Percentiles rank a stretch among this genome's conserved stretches.
phyloP scores from a whole-genome alignment of 1,140 invertebrate genomes.

The Aporrectodea caliginosa region DNA sequence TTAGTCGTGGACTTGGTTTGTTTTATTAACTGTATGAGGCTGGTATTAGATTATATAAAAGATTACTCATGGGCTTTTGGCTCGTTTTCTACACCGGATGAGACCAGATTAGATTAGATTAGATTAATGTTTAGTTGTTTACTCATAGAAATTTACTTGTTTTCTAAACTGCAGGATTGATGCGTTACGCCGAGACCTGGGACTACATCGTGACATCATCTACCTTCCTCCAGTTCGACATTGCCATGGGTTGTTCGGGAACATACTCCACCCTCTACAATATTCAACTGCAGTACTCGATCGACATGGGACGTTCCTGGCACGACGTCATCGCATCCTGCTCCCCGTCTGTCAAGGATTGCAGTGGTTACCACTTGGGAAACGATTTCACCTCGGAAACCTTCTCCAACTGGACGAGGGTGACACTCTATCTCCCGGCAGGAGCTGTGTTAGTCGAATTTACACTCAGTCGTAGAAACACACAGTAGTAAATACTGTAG shows the following conservation, averaged over 20 bases:
- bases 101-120: too few relatives aligned
- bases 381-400: constrained; percentile 52
- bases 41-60: too few relatives aligned
- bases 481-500: too few relatives aligned
- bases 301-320: constrained; percentile 56
- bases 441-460: constrained; percentile 54
- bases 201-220: constrained; percentile 54
- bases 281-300: constrained; percentile 56
- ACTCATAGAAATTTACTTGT: too few relatives aligned
- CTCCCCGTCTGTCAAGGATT: constrained; percentile 53
- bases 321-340: constrained; percentile 52
- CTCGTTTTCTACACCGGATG: too few relatives aligned
- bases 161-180: constrained; percentile 15
- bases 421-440: constrained; percentile 53
- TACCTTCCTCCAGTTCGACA: constrained; percentile 57
- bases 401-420: constrained; percentile 54
- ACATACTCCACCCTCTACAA: constrained; percentile 42
- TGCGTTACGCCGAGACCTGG: constrained; percentile 56
- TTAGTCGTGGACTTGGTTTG: too few relatives aligned
- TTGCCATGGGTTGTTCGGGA: constrained; percentile 53
- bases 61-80: too few relatives aligned
- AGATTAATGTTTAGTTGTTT: too few relatives aligned
- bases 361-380: constrained; percentile 53
- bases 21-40: too few relatives aligned
- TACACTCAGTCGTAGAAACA: too few relatives aligned